Percentiles rank a stretch among this genome's conserved stretches.
phyloP scores from a whole-genome alignment of 2,113 vertebrate genomes.

The Neotoma lepida region DNA sequence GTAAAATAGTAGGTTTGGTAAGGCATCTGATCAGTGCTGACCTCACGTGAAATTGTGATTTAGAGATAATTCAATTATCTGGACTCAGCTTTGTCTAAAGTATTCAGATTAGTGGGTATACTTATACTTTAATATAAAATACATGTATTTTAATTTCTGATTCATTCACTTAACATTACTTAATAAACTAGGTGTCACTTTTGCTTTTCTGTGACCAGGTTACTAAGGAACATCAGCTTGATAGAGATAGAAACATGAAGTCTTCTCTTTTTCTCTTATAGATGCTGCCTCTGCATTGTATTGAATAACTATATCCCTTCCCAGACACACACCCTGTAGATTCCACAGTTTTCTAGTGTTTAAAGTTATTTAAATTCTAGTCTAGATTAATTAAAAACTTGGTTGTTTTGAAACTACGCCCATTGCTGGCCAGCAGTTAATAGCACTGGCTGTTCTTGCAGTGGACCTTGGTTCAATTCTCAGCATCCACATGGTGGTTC shows the following conservation, averaged over 20 bases:
- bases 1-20: constrained; percentile 26
- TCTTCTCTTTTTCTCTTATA: constrained; percentile 39
- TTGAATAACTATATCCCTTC: background rate
- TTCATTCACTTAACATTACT: constrained; percentile 48
- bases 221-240: constrained; percentile 51
- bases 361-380: constrained; percentile 36
- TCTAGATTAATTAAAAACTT: constrained; percentile 24
- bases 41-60: constrained; percentile 48
- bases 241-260: background rate
- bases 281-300: background rate
- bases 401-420: background rate
- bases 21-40: constrained; percentile 30
- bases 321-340: background rate
- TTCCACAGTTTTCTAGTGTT: constrained; percentile 3
- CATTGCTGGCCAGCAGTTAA: background rate
- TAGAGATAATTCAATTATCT: constrained; percentile 55
- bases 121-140: too few relatives aligned
- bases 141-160: constrained; percentile 54
- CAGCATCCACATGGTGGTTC: background rate
- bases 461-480: background rate
- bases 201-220: constrained; percentile 38
- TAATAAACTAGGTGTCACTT: background rate
- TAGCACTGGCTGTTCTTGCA: background rate
- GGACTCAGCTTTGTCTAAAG: constrained; percentile 29
- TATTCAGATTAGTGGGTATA: constrained; percentile 35